A percentile compares a stretch with the other conserved stretches of the same genome.
Conservation (phyloP, 2,888 invertebrate genomes). For the Thera britannica region DNA sequence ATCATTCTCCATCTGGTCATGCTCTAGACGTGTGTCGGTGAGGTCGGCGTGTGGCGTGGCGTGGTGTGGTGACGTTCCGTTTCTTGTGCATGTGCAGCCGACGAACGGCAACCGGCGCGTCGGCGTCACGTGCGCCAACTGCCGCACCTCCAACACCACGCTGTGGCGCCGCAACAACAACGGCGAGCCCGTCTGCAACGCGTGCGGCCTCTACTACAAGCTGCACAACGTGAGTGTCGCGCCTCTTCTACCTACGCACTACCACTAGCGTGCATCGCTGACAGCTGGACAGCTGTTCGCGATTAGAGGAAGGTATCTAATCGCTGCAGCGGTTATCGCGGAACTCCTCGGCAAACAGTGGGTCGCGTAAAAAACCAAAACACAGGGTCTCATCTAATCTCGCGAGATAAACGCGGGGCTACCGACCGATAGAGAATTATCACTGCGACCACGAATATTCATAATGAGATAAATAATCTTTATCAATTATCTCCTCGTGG, state of each 20-base stretch:
- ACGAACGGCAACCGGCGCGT: conserved; percentile 86
- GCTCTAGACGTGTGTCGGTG: not conserved
- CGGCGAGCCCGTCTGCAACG: conserved; percentile 99
- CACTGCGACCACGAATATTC: conserved; percentile 81
- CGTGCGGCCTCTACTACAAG: conserved; percentile 98
- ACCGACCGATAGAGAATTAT: conserved; percentile 84
- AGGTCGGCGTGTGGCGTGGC: not conserved
- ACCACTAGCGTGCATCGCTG: conserved; percentile 21
- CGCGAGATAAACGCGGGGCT: conserved; percentile 82
- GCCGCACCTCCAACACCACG: conserved; percentile 95
- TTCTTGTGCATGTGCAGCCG: conserved; percentile 61
- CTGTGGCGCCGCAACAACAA: conserved; percentile 97
- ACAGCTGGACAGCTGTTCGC: conserved; percentile 22
- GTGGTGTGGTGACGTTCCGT: not conserved
- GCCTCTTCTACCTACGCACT: not conserved
- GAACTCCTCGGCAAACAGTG: conserved; percentile 84
- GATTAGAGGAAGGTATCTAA: conserved; percentile 68
- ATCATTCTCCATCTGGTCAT: conserved; percentile 9
- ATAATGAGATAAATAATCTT: conserved; percentile 85
- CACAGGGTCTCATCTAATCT: conserved; percentile 84
- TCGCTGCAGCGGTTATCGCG: conserved; percentile 79
- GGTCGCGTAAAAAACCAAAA: conserved; percentile 81
- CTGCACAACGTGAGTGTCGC: conserved; percentile 88
- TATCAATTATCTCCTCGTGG: conserved; percentile 82
- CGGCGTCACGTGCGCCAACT: conserved; percentile 97